Percentiles rank a stretch among this genome's conserved stretches.
phyloP scores from a whole-genome alignment of 2,888 invertebrate species.

The Parasteatoda lunata region DNA sequence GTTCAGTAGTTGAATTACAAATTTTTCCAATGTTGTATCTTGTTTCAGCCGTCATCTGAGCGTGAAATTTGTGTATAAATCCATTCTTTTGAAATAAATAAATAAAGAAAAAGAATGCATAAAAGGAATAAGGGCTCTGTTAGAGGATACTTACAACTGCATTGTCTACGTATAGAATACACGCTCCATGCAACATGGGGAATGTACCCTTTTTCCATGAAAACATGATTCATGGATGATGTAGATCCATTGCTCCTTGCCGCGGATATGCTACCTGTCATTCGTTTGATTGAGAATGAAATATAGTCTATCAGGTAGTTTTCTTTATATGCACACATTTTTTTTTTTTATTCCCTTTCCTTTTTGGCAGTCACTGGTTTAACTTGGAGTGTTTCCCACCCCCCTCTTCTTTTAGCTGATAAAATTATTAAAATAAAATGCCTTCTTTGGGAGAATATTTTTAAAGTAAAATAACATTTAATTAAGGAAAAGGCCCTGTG shows the following conservation, averaged over 20 bases:
- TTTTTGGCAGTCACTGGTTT: too few species aligned
- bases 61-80: slow-evolving; percentile 51
- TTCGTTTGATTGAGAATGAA: slow-evolving; percentile 11
- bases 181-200: slow-evolving; percentile 52
- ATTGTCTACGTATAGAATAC: slow-evolving; percentile 18
- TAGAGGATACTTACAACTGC: slow-evolving; percentile 20
- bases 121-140: background rate
- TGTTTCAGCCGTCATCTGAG: slow-evolving; percentile 19
- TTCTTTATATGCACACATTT: background rate
- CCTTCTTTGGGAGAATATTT: too few species aligned
- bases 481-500: too few species aligned
- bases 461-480: too few species aligned
- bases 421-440: too few species aligned
- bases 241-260: background rate
- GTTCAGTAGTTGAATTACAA: background rate
- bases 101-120: background rate
- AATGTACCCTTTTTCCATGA: slow-evolving; percentile 33
- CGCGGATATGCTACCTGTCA: slow-evolving; percentile 41
- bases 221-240: slow-evolving; percentile 39
- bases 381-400: too few species aligned
- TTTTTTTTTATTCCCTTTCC: too few species aligned
- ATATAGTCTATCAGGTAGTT: slow-evolving; percentile 8
- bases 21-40: background rate
- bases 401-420: too few species aligned
- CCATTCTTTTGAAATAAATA: background rate